phyloP scores from a whole-genome alignment of 2,888 invertebrate genomes.

The Ischnura elegans region DNA sequence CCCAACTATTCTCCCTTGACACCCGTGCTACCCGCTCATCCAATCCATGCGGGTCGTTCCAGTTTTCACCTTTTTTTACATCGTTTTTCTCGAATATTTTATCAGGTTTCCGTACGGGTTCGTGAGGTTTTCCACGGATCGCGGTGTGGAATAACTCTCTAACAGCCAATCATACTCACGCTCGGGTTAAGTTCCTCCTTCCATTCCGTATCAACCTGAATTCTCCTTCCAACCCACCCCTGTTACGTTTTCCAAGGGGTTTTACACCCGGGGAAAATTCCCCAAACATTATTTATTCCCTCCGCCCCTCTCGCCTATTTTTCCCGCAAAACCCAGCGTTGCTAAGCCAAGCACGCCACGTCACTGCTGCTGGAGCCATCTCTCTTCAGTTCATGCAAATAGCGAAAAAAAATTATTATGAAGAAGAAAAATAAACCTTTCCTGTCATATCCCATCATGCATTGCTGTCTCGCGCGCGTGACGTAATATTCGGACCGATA shows the following conservation, averaged over 20 bases:
- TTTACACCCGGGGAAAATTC: background rate
- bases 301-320: background rate
- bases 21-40: background rate
- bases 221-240: background rate
- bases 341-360: background rate
- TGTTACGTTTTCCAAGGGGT: background rate
- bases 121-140: conserved; percentile 41
- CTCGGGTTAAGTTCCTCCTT: conserved; percentile 34
- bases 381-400: background rate
- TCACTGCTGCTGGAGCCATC: background rate
- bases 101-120: conserved; percentile 21
- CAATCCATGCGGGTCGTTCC: background rate
- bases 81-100: background rate
- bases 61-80: background rate
- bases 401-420: background rate
- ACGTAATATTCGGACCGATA: background rate
- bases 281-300: background rate
- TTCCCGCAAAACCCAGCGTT: background rate
- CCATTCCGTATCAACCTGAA: background rate
- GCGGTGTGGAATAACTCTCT: conserved; percentile 55
- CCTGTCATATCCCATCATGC: background rate
- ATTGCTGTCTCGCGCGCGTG: background rate
- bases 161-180: conserved; percentile 64
- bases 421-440: background rate
- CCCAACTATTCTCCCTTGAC: background rate